Base-by-base conservation (phyloP, 2,113 vertebrate species). In the Marmota monax region DNA sequence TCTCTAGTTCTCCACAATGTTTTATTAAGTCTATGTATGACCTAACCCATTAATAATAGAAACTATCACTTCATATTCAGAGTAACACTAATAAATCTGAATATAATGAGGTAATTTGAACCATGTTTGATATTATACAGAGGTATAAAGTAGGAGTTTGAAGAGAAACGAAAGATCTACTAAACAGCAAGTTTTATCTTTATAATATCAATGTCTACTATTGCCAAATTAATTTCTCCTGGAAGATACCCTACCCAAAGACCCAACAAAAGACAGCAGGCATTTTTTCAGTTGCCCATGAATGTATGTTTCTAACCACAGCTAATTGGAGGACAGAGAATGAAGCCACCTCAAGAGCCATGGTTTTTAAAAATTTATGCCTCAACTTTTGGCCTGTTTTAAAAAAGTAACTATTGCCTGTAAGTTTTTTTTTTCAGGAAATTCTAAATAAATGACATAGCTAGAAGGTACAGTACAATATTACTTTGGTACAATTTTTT, bases 11-110 rank as follows among this genome's bases (percentile, higher is more conserved):
- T 93, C 37, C 67, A 79, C 78, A 90, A 73, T 61, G 37, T 61
- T 92, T 84, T 84, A 73, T 83, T 91, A 88, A 63, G 17, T 94
- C 56, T 84, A 61, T 74, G 6, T 78, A 14, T 83, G 76, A 91
- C 20, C 65, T 61, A 87, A 78, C 48, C 10, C 37, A 88, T 73
- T 95, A 78, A 76, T n/a, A 90, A 78, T 65, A 91, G 53, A 78
- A 92, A 67, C 18, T 61, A 61, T 69, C 27, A 48, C 42, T 77
- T 87, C 29, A 88, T 51, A 45, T 69, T 94, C 84, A 65, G 63
- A 58, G 18, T 88, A 84, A 80, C 7, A 69, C 88, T 70, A 53
- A 72, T 70, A 90, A 80, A 16, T 42, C 70, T 84, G 25, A 94
- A 73, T 94, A 73, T 48, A 82, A 93, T n/a, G 32, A 87, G 25